phyloP scores from a whole-genome alignment of 2,888 invertebrate genomes.

The Morpho achilles region DNA sequence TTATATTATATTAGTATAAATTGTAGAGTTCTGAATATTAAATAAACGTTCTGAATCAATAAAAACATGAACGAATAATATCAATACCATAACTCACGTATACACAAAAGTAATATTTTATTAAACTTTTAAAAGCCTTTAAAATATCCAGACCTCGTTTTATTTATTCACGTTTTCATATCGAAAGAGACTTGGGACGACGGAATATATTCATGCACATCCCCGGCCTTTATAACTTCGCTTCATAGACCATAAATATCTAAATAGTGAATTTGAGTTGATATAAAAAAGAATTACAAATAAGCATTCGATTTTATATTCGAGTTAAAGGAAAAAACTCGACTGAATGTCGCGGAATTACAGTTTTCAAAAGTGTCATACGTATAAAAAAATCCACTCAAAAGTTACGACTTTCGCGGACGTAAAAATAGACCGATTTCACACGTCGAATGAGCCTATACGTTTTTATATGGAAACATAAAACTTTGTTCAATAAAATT shows the following conservation, averaged over 20 bases:
- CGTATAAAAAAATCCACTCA: constrained; percentile 65
- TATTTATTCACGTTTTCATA: constrained; percentile 25
- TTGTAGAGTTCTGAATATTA: not conserved
- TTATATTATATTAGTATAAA: no score
- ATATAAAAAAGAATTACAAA: constrained; percentile 14
- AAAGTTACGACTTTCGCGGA: constrained; percentile 57
- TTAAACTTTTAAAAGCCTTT: constrained; percentile 27
- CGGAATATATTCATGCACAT: constrained; percentile 19
- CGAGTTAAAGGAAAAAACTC: constrained; percentile 8
- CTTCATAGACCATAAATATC: constrained; percentile 18
- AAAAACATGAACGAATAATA: not conserved
- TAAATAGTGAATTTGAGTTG: constrained; percentile 18
- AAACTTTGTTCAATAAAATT: constrained; percentile 67
- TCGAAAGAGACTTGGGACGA: constrained; percentile 20
- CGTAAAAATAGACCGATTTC: constrained; percentile 71
- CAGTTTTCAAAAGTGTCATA: constrained; percentile 56
- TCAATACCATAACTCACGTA: not conserved
- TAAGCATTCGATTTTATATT: constrained; percentile 16
- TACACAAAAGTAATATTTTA: constrained; percentile 21
- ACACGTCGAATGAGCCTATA: constrained; percentile 62
- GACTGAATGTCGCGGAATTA: constrained; percentile 33
- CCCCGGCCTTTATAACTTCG: constrained; percentile 14
- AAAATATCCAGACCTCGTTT: constrained; percentile 21
- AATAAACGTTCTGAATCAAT: not conserved
- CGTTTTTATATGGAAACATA: constrained; percentile 61